Conservation (phyloP, 2,888 invertebrate species). For the Muscina levida region DNA sequence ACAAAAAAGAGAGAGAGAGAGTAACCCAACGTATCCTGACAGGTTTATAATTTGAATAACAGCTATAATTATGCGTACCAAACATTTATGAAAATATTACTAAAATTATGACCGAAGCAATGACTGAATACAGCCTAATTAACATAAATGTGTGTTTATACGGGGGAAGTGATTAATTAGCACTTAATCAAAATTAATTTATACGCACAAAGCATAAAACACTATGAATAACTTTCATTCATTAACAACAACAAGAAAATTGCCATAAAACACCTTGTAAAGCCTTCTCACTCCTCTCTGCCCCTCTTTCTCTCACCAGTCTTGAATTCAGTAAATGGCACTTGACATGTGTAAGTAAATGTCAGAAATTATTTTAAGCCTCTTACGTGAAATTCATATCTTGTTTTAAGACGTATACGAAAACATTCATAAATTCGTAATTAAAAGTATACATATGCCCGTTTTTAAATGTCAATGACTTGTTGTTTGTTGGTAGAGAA, state of each 20-base stretch:
- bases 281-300: not conserved
- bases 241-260: constrained; percentile 1
- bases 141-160: constrained; percentile 51
- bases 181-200: constrained; percentile 64
- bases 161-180: constrained; percentile 68
- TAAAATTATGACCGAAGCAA: constrained; percentile 29
- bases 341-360: constrained; percentile 29
- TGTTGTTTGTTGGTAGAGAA: not conserved
- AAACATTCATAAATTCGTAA: not conserved
- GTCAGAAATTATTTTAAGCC: constrained; percentile 8
- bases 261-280: not conserved
- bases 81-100: constrained; percentile 45
- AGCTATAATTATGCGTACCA: constrained; percentile 46
- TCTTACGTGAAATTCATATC: constrained; percentile 18
- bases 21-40: not conserved
- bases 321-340: not conserved
- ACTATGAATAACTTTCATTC: constrained; percentile 27
- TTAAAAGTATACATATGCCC: constrained; percentile 1
- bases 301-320: not conserved
- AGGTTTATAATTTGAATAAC: not conserved
- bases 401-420: too few species aligned
- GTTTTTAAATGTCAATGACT: not conserved
- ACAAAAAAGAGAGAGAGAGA: too few species aligned
- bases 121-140: constrained; percentile 24
- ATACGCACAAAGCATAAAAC: constrained; percentile 13